phyloP scores from a whole-genome alignment of 2,113 vertebrate genomes.

The Tachysurus vachellii region DNA sequence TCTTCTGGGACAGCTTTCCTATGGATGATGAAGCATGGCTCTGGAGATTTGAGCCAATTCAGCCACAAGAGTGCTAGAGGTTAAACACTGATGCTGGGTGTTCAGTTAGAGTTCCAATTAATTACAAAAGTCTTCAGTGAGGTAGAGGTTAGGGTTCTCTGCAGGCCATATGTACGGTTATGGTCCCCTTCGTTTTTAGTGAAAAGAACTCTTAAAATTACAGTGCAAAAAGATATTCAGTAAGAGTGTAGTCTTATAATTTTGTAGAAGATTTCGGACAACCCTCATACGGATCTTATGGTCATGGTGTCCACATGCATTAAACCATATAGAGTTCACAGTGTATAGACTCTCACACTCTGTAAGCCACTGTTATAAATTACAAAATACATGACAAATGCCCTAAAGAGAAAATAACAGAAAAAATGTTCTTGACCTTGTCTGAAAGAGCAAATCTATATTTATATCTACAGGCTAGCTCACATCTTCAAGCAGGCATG shows the following conservation, averaged over 20 bases:
- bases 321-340: constrained; percentile 14
- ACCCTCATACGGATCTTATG: not conserved
- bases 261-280: no score
- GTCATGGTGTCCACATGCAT: not conserved
- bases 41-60: not conserved
- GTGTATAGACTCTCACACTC: constrained; percentile 45
- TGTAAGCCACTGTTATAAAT: not conserved
- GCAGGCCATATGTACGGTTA: not conserved
- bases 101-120: not conserved
- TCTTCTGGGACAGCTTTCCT: not conserved
- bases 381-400: constrained; percentile 33
- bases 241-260: not conserved
- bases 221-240: not conserved
- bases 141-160: not conserved
- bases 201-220: not conserved
- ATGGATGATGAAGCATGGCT: not conserved
- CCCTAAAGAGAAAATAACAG: constrained; percentile 42
- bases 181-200: not conserved
- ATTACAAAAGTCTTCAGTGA: not conserved
- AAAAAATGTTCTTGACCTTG: constrained; percentile 35
- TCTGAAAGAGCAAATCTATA: constrained; percentile 46
- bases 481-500: constrained; percentile 42
- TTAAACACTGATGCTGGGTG: not conserved
- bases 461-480: constrained; percentile 49
- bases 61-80: not conserved